Evolutionary conservation across 2,797 vertebrate genomes (phyloP).

Genomic region (Microhierax caerulescens): DNA sequence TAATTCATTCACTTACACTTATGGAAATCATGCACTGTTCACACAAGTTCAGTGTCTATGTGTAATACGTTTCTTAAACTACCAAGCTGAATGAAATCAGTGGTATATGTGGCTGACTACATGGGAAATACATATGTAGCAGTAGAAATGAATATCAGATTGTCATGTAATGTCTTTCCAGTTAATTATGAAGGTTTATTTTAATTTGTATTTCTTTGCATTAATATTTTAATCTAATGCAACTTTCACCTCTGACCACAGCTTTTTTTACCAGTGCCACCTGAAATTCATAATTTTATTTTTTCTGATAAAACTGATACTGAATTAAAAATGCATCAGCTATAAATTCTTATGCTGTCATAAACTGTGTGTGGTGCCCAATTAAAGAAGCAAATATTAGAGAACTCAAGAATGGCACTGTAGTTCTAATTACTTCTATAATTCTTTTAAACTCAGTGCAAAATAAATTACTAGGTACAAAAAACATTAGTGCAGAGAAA

Average conservation of each 20-base stretch:
- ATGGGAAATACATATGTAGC: not conserved
- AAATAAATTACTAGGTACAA: not conserved
- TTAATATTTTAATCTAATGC: not conserved
- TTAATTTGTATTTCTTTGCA: not conserved
- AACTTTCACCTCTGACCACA: not conserved
- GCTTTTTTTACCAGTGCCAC: not conserved
- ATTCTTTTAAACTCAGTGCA: not conserved
- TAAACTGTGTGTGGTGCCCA: not conserved
- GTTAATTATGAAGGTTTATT: not conserved
- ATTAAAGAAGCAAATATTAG: not conserved
- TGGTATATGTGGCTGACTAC: not conserved
- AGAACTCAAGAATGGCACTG: not conserved
- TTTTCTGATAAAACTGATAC: not conserved
- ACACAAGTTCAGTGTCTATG: not conserved
- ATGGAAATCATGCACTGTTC: not conserved
- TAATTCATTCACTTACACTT: not conserved
- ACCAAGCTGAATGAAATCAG: not conserved
- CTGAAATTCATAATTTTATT: not conserved
- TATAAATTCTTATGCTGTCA: not conserved
- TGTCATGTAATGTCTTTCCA: not conserved
- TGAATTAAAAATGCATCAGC: not conserved
- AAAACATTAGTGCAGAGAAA: not conserved
- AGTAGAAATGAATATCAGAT: not conserved
- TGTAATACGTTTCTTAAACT: not conserved
- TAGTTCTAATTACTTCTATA: not conserved